Conservation (phyloP, 2,888 invertebrate genomes). For the Eretmocerus hayati region DNA sequence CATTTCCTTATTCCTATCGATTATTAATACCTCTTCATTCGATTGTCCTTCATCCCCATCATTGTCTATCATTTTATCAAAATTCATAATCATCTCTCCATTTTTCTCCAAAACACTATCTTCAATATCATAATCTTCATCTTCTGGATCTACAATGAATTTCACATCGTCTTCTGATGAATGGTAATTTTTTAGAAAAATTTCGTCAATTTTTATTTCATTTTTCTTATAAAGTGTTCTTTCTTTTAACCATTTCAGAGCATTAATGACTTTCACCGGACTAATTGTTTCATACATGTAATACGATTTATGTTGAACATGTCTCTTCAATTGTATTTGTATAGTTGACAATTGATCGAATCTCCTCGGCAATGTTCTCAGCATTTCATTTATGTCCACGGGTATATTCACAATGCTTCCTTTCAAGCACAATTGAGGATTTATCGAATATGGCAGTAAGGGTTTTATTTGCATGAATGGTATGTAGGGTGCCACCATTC, state of each 20-base stretch:
- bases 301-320: slow-evolving; percentile 26
- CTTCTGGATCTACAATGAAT: slow-evolving; percentile 15
- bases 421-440: slow-evolving; percentile 33
- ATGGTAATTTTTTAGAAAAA: slow-evolving; percentile 16
- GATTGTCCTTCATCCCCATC: slow-evolving; percentile 9
- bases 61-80: slow-evolving; percentile 7
- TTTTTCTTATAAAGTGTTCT: slow-evolving; percentile 14
- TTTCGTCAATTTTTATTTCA: slow-evolving; percentile 10
- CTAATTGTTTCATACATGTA: slow-evolving; percentile 32
- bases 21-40: slow-evolving; percentile 23
- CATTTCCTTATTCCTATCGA: slow-evolving; percentile 22
- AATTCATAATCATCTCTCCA: not conserved
- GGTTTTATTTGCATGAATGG: slow-evolving; percentile 39
- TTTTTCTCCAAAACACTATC: not conserved
- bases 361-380: slow-evolving; percentile 15
- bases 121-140: slow-evolving; percentile 3
- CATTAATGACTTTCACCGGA: slow-evolving; percentile 22
- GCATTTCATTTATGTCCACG: slow-evolving; percentile 21
- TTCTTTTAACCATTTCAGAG: slow-evolving; percentile 12
- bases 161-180: slow-evolving; percentile 5
- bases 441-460: slow-evolving; percentile 28
- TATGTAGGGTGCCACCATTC: slow-evolving; percentile 35
- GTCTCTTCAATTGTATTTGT: slow-evolving; percentile 32
- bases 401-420: slow-evolving; percentile 30
- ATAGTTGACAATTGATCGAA: slow-evolving; percentile 29